Evolutionary conservation across 2,797 vertebrate species (phyloP), one percentile per base, ranked within the genome.

Genomic region (Anguilla pacifica): DNA sequence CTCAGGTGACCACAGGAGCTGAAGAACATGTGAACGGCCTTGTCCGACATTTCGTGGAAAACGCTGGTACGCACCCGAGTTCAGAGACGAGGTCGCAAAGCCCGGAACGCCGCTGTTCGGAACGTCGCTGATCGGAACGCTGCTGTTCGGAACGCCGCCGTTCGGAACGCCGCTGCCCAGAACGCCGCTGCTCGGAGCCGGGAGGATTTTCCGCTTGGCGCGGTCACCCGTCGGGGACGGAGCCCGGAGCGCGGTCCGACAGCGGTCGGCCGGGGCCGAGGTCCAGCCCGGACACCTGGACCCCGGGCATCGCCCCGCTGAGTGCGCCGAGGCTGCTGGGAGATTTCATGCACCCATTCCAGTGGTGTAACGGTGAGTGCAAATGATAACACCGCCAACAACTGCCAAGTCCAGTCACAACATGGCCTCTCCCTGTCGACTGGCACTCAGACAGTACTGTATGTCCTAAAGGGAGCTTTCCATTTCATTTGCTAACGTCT

Each of bases 331-430:
- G 90, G 92, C 92, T 90, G 92, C 93, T 90, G 89, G 91, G 95
- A 94, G 93, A 94, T 96, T 97, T 96, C 96, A 97, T 97, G 95
- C 96, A 96, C 96, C 96, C 94, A 94, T 96, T 96, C 94, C 96
- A 96, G 95, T 96, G 96, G 96, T 96, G 96, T 96, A 96, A 96
- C 95, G 96, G 96, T 97, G 92, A 96, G 94, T 92, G 43, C 35
- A 19, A 10, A 81, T 67, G 22, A 61, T 22, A 84, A 88, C 88
- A 79, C 83, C 84, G 82, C 22, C 83, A 59, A 55, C 82, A 86
- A 43, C 39, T 43, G 39, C 39, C 39, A 88, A 72, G 31, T 43
- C 83, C n/a, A 90, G 90, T 87, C 83, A 64, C 15, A 84, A 61
- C 55, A 79, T 74, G 86, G n/a, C 25, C 89, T 81, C 74, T 86